Conservation (phyloP, 2,797 vertebrate genomes). For the Eremophila alpestris region DNA sequence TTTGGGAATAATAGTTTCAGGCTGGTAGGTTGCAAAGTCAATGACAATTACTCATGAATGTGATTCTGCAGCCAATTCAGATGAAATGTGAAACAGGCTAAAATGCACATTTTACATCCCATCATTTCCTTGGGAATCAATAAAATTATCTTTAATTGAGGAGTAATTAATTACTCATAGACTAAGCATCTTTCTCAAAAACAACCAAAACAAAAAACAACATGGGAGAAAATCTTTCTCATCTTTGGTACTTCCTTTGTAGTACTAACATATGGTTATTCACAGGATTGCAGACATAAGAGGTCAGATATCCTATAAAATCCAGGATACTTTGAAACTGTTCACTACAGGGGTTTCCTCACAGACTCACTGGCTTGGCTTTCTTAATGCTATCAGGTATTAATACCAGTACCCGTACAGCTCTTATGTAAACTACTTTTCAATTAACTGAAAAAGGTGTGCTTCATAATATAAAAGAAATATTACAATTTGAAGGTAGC, state of each 20-base stretch:
- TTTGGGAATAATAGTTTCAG: neutral
- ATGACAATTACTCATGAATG: neutral
- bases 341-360: neutral
- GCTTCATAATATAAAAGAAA: neutral
- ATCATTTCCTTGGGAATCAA: neutral
- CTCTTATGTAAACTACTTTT: neutral
- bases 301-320: neutral
- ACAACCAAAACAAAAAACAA: neutral
- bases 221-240: neutral
- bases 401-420: neutral
- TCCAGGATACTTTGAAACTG: neutral
- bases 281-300: neutral
- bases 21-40: neutral
- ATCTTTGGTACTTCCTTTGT: neutral
- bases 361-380: slow-evolving; percentile 33
- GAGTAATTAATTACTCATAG: neutral
- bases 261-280: neutral
- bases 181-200: neutral
- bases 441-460: neutral
- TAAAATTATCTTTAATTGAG: neutral
- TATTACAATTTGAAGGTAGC: neutral
- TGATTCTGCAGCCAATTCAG: neutral
- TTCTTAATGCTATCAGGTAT: slow-evolving; percentile 29
- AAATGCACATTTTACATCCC: neutral
- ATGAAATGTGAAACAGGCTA: neutral